Evolutionary conservation across 2,797 vertebrate species (phyloP).

Genomic region (Loris lydekkerianus): DNA sequence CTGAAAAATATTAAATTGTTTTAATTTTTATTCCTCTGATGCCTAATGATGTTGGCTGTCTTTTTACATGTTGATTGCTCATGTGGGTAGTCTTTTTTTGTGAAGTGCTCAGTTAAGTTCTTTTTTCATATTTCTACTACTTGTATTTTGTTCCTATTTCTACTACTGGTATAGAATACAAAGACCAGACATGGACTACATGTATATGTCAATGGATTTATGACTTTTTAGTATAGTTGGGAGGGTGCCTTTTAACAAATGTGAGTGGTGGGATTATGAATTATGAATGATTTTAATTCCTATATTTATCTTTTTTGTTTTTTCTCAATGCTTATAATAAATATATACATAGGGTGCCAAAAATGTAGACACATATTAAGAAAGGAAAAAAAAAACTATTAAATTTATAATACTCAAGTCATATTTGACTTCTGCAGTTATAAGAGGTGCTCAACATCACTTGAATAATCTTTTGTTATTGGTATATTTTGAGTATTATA

Average conservation of each 20-base stretch:
- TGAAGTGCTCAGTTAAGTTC: background rate
- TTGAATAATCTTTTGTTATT: too few species aligned
- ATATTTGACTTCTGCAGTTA: too few species aligned
- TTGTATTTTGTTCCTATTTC: background rate
- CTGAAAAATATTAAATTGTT: background rate
- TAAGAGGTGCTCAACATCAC: too few species aligned
- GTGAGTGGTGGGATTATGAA: background rate
- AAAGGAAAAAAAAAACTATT: too few species aligned
- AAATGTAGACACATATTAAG: too few species aligned
- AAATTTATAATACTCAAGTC: too few species aligned
- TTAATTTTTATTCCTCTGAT: background rate
- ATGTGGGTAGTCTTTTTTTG: background rate
- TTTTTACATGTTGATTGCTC: background rate
- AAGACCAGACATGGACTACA: background rate
- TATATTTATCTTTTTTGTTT: background rate
- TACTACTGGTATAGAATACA: background rate
- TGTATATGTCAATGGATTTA: background rate
- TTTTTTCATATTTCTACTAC: background rate
- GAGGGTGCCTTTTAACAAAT: background rate
- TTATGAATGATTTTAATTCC: background rate
- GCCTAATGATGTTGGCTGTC: background rate
- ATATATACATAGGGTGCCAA: background rate
- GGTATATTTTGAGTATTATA: too few species aligned
- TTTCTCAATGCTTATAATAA: background rate
- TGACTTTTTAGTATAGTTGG: background rate